Conservation (phyloP, 2,888 invertebrate species). For the Ptychoptera contaminata region DNA sequence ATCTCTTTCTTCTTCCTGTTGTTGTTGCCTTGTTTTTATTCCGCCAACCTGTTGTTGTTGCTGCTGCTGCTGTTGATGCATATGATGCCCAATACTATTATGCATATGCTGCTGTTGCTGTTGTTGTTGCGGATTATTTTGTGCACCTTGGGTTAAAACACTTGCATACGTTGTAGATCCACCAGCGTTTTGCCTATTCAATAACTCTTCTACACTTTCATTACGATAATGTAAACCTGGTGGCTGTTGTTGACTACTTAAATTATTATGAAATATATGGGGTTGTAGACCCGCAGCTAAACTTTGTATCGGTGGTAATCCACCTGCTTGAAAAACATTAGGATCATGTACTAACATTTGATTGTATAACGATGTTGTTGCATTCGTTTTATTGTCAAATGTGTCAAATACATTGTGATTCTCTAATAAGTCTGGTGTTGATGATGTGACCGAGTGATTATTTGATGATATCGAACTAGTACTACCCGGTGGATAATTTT, state of each 20-base stretch:
- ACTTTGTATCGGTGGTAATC: conserved; percentile 6
- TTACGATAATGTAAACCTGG: conserved; percentile 18
- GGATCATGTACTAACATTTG: not conserved
- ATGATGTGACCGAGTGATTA: conserved; percentile 17
- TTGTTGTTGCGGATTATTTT: conserved; percentile 7
- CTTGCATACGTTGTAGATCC: conserved; percentile 31
- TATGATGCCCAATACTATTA: conserved; percentile 8
- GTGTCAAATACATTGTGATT: conserved; percentile 5
- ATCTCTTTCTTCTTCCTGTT: conserved; percentile 25
- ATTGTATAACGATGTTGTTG: not conserved
- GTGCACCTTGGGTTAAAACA: conserved; percentile 18
- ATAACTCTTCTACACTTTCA: conserved; percentile 17
- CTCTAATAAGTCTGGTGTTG: conserved; percentile 14
- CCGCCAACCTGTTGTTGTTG: conserved; percentile 12
- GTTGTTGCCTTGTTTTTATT: conserved; percentile 7
- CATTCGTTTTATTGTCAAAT: conserved; percentile 10
- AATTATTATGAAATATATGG: conserved; percentile 12
- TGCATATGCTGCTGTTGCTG: conserved; percentile 11
- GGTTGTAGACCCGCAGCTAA: conserved; percentile 4
- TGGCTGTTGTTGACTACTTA: conserved; percentile 17
- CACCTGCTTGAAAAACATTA: not conserved
- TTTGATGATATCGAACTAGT: conserved; percentile 12
- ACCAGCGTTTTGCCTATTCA: conserved; percentile 19
- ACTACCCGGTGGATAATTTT: conserved; percentile 15
- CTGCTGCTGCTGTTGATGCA: conserved; percentile 11